Percentiles rank a stretch among this genome's conserved stretches.
Conservation (phyloP, 2,888 invertebrate species). For the Dryadula phaetusa region DNA sequence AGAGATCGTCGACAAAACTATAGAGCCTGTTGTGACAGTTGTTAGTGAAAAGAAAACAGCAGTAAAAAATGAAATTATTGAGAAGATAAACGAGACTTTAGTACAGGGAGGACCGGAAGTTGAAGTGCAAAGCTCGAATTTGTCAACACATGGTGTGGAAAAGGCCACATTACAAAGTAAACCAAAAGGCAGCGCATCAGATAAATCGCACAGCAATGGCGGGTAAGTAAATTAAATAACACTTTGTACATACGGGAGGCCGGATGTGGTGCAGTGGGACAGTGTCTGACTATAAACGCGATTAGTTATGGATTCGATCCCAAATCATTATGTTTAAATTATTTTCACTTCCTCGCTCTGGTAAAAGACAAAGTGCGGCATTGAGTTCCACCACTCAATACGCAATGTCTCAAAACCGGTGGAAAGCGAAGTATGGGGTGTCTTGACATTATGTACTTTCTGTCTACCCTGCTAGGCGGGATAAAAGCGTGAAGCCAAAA, state of each 20-base stretch:
- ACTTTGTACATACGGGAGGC: too few relatives aligned
- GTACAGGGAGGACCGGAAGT: slow-evolving; percentile 85
- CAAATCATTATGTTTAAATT: too few relatives aligned
- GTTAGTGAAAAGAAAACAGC: slow-evolving; percentile 72
- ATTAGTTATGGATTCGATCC: too few relatives aligned
- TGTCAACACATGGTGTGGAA: slow-evolving; percentile 67
- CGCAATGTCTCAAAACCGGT: too few relatives aligned
- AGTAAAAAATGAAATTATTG: slow-evolving; percentile 55
- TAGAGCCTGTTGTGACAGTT: slow-evolving; percentile 73
- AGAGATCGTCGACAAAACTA: slow-evolving; percentile 55
- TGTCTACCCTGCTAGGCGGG: too few relatives aligned
- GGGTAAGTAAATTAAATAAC: slow-evolving; percentile 74
- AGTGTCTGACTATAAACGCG: neutral
- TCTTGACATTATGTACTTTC: too few relatives aligned
- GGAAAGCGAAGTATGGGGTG: too few relatives aligned
- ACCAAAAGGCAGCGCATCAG: slow-evolving; percentile 67
- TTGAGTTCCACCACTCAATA: too few relatives aligned
- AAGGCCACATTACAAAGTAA: slow-evolving; percentile 60
- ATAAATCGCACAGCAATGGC: slow-evolving; percentile 77
- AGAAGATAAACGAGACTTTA: slow-evolving; percentile 73
- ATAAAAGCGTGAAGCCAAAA: too few relatives aligned
- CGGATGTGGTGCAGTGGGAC: neutral
- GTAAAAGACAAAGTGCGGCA: too few relatives aligned
- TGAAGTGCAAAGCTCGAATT: slow-evolving; percentile 85
- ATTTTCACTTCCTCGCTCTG: too few relatives aligned